phyloP scores from a whole-genome alignment of 2,113 vertebrate species.

The Artemisiospiza belli region DNA sequence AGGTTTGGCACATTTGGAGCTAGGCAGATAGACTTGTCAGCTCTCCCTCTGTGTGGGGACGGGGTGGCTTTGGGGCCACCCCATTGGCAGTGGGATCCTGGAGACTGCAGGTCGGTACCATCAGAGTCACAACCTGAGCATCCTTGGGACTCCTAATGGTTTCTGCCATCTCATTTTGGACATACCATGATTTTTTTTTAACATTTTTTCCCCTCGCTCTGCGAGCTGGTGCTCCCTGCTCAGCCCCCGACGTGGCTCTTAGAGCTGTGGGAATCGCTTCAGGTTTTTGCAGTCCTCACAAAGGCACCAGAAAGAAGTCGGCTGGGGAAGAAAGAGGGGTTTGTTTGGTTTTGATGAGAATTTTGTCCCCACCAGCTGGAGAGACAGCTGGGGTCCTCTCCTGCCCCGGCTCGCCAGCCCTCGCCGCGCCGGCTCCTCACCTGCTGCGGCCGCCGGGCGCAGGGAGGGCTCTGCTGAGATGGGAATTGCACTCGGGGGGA shows the following conservation, averaged over 20 bases:
- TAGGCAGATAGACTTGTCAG: neutral
- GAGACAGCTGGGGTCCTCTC: conserved; percentile 57
- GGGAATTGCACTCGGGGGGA: neutral
- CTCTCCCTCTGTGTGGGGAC: neutral
- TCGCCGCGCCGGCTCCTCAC: neutral
- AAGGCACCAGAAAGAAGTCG: rapidly evolving
- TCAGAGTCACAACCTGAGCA: neutral
- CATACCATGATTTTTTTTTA: neutral
- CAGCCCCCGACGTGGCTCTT: rapidly evolving
- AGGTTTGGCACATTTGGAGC: neutral
- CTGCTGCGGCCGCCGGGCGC: neutral
- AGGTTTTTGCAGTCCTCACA: neutral
- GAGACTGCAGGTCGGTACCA: rapidly evolving
- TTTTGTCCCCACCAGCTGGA: conserved; percentile 64
- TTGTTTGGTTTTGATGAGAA: conserved; percentile 45
- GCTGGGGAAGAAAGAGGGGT: conserved; percentile 4
- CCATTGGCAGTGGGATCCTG: neutral
- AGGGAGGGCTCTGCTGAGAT: neutral
- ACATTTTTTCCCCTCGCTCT: rapidly evolving
- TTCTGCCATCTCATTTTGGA: neutral
- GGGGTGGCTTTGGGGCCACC: neutral
- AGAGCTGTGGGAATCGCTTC: neutral
- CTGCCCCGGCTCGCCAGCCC: conserved; percentile 32
- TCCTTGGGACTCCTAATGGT: neutral
- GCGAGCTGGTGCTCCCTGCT: rapidly evolving